Percentiles rank a stretch among this genome's conserved stretches.
phyloP scores from a whole-genome alignment of 2,797 vertebrate genomes.

The Diplodus puntazzo region DNA sequence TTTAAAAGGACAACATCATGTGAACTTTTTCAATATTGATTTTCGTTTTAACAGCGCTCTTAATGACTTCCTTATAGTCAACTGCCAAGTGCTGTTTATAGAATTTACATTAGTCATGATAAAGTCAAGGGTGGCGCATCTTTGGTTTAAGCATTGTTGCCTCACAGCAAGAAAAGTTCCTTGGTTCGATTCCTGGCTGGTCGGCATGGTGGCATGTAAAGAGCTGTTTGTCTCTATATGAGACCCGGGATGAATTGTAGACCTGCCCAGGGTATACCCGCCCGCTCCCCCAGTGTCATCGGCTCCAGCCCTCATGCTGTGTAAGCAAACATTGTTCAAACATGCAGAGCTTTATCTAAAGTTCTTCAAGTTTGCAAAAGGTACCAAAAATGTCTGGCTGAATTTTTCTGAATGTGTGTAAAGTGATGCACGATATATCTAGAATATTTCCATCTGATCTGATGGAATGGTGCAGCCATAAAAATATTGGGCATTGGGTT shows the following conservation, averaged over 20 bases:
- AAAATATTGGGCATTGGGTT: too few species aligned
- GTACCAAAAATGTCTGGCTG: neutral
- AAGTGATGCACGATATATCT: neutral
- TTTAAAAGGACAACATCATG: neutral
- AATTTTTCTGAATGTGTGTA: neutral
- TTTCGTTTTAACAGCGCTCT: neutral
- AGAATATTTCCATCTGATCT: neutral
- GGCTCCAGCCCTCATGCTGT: neutral
- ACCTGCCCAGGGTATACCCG: too few species aligned
- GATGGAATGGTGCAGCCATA: neutral
- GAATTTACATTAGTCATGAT: neutral
- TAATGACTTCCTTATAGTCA: neutral
- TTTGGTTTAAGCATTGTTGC: too few species aligned
- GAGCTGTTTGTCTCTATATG: too few species aligned
- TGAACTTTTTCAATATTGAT: neutral
- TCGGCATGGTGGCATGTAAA: too few species aligned
- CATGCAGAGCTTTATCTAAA: neutral
- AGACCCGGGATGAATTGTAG: too few species aligned
- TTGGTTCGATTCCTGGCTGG: too few species aligned
- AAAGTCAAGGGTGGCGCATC: too few species aligned
- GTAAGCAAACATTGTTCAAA: neutral
- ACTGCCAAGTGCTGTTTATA: neutral
- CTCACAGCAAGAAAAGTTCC: too few species aligned
- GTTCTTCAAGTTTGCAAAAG: neutral
- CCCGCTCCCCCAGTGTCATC: too few species aligned